Evolutionary conservation across 2,113 vertebrate genomes (phyloP).

Genomic region (Motacilla alba): DNA sequence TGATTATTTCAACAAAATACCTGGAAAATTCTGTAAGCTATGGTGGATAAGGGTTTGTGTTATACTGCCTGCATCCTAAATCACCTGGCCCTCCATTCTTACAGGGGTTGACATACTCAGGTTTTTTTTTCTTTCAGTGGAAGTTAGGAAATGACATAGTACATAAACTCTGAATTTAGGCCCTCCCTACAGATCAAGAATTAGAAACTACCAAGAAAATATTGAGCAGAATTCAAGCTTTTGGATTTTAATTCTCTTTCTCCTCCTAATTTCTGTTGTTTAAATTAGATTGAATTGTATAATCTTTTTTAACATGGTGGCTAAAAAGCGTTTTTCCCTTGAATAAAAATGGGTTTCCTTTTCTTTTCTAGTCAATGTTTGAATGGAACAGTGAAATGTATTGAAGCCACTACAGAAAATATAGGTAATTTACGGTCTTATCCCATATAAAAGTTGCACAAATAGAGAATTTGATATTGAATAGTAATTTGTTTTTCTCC

Average conservation of each 20-base stretch:
- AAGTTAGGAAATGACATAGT: not conserved
- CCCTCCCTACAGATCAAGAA: not conserved
- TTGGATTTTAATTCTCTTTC: not conserved
- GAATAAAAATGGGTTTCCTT: slow-evolving; percentile 14
- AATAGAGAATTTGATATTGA: not conserved
- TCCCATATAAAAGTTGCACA: not conserved
- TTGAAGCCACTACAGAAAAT: slow-evolving; percentile 68
- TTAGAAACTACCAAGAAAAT: not conserved
- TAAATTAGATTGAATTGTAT: not conserved
- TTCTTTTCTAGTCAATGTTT: slow-evolving; percentile 74
- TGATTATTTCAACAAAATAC: not conserved
- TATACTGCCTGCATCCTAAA: not conserved
- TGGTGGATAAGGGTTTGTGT: not conserved
- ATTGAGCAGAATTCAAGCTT: not conserved
- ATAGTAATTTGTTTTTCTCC: not conserved
- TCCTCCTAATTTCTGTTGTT: not conserved
- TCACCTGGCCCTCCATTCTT: not conserved
- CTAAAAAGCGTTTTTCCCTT: not conserved
- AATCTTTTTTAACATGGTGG: not conserved
- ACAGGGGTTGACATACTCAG: not conserved
- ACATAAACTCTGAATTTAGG: not conserved
- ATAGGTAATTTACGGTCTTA: slow-evolving; percentile 58
- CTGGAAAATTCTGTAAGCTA: not conserved
- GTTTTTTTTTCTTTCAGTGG: not conserved
- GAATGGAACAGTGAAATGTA: slow-evolving; percentile 79